Evolutionary conservation across 2,797 vertebrate genomes (phyloP).

Genomic region (Paratrypauchen microcephalus): DNA sequence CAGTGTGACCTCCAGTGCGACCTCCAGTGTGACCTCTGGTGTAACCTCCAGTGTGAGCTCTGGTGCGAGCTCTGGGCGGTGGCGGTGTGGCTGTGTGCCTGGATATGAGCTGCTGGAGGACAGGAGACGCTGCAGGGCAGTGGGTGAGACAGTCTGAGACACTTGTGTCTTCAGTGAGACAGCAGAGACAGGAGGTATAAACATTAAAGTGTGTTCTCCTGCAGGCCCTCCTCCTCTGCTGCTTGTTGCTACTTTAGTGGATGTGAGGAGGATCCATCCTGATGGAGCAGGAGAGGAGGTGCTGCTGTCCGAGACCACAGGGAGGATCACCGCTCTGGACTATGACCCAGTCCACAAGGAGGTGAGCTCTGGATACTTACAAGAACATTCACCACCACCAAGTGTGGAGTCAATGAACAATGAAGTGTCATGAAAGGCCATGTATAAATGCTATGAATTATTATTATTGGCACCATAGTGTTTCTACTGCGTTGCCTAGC

Average conservation of each 20-base stretch:
- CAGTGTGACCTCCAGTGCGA: conserved; percentile 52
- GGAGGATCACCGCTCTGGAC: conserved; percentile 86
- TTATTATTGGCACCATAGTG: too few species aligned
- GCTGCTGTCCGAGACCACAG: conserved; percentile 83
- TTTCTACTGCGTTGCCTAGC: too few species aligned
- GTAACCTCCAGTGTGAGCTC: too few species aligned
- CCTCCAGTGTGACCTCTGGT: too few species aligned
- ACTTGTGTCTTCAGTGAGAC: not conserved
- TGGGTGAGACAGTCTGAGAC: conserved; percentile 71
- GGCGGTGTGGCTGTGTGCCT: conserved; percentile 87
- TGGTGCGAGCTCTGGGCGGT: conserved; percentile 65
- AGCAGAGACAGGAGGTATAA: too few species aligned
- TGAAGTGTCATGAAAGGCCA: too few species aligned
- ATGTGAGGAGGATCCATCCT: conserved; percentile 79
- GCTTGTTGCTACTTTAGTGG: conserved; percentile 85
- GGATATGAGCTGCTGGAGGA: conserved; percentile 86
- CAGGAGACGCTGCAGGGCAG: conserved; percentile 80
- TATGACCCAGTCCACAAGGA: conserved; percentile 87
- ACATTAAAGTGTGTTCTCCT: not conserved
- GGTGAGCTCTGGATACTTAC: conserved; percentile 66
- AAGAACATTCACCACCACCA: too few species aligned
- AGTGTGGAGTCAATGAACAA: too few species aligned
- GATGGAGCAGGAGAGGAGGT: conserved; percentile 80
- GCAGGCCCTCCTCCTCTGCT: conserved; percentile 85
- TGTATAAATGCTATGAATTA: too few species aligned